Conservation (phyloP, 2,888 invertebrate species). For the Pedicia rivosa region DNA sequence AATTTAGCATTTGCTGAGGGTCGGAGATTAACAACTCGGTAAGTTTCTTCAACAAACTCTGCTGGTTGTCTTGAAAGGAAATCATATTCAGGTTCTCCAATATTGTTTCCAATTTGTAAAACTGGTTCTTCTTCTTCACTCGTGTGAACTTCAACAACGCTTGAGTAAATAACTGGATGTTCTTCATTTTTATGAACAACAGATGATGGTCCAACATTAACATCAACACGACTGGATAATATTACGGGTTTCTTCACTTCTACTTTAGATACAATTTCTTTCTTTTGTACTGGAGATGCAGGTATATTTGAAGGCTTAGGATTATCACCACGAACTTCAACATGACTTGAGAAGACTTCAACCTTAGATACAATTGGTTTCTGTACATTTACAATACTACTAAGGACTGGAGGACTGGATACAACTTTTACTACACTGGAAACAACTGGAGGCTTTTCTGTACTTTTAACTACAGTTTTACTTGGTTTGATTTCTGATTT, state of each 20-base stretch:
- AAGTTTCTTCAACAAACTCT: constrained; percentile 72
- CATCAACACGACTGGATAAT: constrained; percentile 21
- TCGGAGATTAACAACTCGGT: constrained; percentile 62
- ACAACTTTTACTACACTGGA: constrained; percentile 15
- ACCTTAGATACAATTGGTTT: constrained; percentile 26
- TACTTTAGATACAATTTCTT: constrained; percentile 25
- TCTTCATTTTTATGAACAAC: not conserved
- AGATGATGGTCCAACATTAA: constrained; percentile 18
- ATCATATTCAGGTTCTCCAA: constrained; percentile 70
- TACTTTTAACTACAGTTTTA: constrained; percentile 20
- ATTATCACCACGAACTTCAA: constrained; percentile 19
- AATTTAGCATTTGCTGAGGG: constrained; percentile 40
- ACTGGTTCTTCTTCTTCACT: constrained; percentile 26
- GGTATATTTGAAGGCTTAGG: constrained; percentile 25
- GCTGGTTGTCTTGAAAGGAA: constrained; percentile 71
- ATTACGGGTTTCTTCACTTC: constrained; percentile 20
- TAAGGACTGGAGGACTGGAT: constrained; percentile 9
- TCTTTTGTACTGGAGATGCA: constrained; percentile 13
- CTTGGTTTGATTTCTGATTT: constrained; percentile 29
- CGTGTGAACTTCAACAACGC: constrained; percentile 39
- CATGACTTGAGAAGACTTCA: constrained; percentile 29
- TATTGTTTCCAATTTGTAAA: constrained; percentile 49
- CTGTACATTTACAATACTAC: not conserved
- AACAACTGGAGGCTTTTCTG: constrained; percentile 11
- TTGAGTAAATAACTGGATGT: constrained; percentile 31